Evolutionary conservation across 2,113 vertebrate genomes (phyloP).

Genomic region (Sakesphorus luctuosus): DNA sequence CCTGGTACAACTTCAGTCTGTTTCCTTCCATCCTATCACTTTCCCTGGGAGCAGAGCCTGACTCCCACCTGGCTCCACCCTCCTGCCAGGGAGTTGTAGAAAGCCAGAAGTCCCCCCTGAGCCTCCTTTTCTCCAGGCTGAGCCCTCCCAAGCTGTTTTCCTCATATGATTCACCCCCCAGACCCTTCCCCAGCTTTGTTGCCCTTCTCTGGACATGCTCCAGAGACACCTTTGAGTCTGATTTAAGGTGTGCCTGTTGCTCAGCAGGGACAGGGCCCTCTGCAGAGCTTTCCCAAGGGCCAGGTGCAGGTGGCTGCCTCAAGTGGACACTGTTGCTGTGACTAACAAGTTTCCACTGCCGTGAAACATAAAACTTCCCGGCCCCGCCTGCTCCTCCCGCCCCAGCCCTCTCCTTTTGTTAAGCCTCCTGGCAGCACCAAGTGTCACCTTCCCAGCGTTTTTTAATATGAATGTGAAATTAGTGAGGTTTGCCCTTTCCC

Average conservation of each 20-base stretch:
- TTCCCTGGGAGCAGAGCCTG: not conserved
- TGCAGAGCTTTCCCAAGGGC: slow-evolving; percentile 22
- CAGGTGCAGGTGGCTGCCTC: slow-evolving; percentile 1
- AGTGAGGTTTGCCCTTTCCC: slow-evolving; percentile 83
- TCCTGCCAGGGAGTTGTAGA: not conserved
- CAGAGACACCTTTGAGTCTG: not conserved
- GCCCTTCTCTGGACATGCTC: not conserved
- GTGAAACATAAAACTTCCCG: slow-evolving; percentile 73
- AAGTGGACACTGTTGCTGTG: slow-evolving; percentile 66
- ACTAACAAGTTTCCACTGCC: slow-evolving; percentile 55
- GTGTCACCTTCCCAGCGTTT: slow-evolving; percentile 78
- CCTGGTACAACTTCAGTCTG: not conserved
- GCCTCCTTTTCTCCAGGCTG: not conserved
- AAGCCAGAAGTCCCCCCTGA: not conserved
- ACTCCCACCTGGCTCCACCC: not conserved
- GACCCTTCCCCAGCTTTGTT: not conserved
- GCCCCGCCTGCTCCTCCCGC: slow-evolving; percentile 40
- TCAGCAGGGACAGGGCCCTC: not conserved
- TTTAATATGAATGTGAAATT: slow-evolving; percentile 88
- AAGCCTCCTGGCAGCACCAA: slow-evolving; percentile 71
- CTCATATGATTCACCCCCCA: not conserved
- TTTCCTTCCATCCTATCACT: not conserved
- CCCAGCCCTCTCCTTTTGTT: slow-evolving; percentile 69
- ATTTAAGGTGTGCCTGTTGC: not conserved
- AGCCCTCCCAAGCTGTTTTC: not conserved